phyloP scores from a whole-genome alignment of 2,113 vertebrate species.

The Callopanchax toddi region DNA sequence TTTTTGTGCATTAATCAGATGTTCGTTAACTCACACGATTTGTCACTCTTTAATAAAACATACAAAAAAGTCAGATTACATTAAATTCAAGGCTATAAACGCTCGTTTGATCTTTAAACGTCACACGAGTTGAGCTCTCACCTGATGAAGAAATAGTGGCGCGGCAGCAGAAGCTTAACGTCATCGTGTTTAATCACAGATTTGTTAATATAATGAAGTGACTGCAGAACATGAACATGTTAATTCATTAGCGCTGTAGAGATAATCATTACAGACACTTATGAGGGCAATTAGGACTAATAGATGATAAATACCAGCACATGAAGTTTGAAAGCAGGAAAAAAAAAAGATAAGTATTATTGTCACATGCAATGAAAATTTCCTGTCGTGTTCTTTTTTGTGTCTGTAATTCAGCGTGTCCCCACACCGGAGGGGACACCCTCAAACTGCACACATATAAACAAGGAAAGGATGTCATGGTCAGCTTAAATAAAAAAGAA shows the following conservation, averaged over 20 bases:
- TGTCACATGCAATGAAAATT: constrained; percentile 4
- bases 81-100: background rate
- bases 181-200: background rate
- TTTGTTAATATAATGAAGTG: background rate
- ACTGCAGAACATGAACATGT: background rate
- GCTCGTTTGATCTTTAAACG: constrained; percentile 19
- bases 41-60: background rate
- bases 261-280: background rate
- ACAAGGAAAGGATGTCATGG: constrained; percentile 26
- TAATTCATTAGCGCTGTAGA: constrained; percentile 13
- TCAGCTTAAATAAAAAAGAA: too few species aligned
- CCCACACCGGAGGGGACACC: background rate
- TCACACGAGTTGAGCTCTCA: constrained; percentile 1
- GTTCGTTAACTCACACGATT: background rate
- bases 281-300: background rate
- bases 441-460: constrained; percentile 10
- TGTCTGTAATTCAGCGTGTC: background rate
- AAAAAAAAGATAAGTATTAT: background rate
- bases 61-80: background rate
- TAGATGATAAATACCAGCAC: constrained; percentile 3
- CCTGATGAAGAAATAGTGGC: background rate
- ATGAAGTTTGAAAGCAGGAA: constrained; percentile 20
- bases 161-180: background rate
- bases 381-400: background rate
- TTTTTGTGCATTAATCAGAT: constrained; percentile 4